Conservation (phyloP, 2,113 vertebrate genomes). For the Taurulus bubalis region DNA sequence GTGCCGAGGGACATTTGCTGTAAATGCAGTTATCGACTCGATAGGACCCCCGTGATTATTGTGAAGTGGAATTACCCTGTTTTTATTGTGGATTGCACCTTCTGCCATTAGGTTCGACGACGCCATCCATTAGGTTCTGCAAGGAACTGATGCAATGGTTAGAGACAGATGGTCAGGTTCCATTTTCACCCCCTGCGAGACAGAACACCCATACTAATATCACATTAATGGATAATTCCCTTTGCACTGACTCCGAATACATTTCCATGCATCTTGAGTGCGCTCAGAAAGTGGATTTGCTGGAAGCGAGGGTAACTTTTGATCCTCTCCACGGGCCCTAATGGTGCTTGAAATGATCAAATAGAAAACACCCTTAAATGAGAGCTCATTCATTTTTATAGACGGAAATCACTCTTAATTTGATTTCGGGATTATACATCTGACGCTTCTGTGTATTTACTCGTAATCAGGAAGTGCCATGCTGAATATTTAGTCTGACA, state of each 20-base stretch:
- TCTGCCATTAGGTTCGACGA: constrained; percentile 28
- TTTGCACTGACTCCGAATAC: neutral
- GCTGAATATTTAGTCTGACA: neutral
- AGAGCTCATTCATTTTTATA: constrained; percentile 47
- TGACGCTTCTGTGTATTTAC: constrained; percentile 28
- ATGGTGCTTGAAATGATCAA: constrained; percentile 47
- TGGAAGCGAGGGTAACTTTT: constrained; percentile 40
- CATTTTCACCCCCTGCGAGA: constrained; percentile 38
- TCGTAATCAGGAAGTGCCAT: neutral
- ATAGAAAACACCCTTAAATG: constrained; percentile 30
- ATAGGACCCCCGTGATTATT: constrained; percentile 74
- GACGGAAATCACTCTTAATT: constrained; percentile 45
- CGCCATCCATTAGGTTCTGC: constrained; percentile 22
- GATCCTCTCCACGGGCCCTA: constrained; percentile 48
- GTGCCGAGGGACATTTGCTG: constrained; percentile 66
- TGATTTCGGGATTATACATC: constrained; percentile 41
- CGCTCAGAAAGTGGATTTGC: constrained; percentile 28
- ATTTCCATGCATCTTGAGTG: constrained; percentile 47
- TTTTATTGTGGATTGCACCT: constrained; percentile 44
- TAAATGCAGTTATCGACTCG: constrained; percentile 69
- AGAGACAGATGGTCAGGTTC: constrained; percentile 29
- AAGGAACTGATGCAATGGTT: constrained; percentile 35
- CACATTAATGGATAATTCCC: constrained; percentile 27
- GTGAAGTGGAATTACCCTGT: constrained; percentile 63
- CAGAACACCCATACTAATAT: constrained; percentile 18